A percentile compares a stretch with the other conserved stretches of the same genome.
Evolutionary conservation across 2,888 invertebrate species (phyloP).

Genomic region (Diadegma fenestrale): DNA sequence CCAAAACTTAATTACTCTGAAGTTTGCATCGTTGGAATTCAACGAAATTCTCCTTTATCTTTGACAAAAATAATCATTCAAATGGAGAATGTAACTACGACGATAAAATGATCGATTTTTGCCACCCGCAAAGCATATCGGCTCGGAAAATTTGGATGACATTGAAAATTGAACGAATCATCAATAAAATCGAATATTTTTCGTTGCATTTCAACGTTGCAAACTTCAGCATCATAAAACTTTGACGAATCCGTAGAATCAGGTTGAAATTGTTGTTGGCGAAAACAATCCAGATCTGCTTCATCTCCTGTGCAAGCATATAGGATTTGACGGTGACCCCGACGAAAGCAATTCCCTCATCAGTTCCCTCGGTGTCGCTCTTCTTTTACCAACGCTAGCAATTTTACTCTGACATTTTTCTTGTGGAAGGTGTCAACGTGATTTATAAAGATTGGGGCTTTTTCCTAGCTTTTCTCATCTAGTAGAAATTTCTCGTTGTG

Average conservation of each 20-base stretch:
- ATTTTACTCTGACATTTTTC: neutral
- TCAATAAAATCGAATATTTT: no score
- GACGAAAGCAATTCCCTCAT: slow-evolving; percentile 7
- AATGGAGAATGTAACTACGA: no score
- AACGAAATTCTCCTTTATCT: no score
- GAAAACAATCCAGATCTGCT: slow-evolving; percentile 1
- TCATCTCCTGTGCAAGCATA: neutral
- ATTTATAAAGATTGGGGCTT: slow-evolving; percentile 3
- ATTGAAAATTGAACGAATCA: no score
- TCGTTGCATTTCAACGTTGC: no score
- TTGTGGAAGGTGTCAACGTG: neutral
- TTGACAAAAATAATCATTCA: no score
- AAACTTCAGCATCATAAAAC: no score
- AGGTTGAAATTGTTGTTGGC: neutral
- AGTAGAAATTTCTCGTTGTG: neutral
- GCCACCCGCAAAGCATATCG: no score
- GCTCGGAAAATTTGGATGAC: no score
- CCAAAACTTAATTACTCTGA: no score
- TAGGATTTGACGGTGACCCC: neutral
- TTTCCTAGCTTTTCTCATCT: neutral
- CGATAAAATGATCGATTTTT: no score
- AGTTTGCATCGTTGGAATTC: no score
- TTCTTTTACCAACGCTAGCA: slow-evolving; percentile 1
- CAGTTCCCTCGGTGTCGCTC: neutral
- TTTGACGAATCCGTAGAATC: neutral